A percentile compares a stretch with the other conserved stretches of the same genome.
These are phyloP conservation scores for chimpanzee (Pan troglodytes) DNA, from an alignment of 2,113 vertebrate genomes.

Conservation along the genomic window DNA sequence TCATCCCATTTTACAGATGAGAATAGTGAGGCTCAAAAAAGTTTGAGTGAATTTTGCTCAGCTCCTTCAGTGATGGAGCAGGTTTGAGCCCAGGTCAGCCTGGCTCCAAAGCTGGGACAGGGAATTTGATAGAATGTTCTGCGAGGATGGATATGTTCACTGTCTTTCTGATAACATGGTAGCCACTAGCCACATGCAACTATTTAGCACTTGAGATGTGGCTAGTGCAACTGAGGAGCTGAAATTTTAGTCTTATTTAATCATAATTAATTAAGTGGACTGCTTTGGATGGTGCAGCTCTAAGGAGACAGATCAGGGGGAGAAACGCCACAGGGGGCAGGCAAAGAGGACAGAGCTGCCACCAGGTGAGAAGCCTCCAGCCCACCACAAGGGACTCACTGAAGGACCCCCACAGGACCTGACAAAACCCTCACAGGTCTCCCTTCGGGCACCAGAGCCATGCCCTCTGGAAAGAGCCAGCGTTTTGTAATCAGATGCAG, in stretches of 20 bases:
- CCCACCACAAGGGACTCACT: not conserved
- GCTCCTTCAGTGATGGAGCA: not conserved
- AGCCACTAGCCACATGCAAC: not conserved
- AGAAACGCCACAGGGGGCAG: not conserved
- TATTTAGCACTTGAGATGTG: not conserved
- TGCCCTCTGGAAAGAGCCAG: not conserved
- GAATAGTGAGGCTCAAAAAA: not conserved
- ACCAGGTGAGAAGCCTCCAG: not conserved
- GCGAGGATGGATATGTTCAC: accelerated
- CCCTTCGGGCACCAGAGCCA: not conserved
- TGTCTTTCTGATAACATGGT: not conserved
- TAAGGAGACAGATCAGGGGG: not conserved
- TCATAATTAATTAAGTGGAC: not conserved
- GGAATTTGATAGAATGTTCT: not conserved
- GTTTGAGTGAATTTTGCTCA: not conserved
- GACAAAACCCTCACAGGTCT: not conserved
- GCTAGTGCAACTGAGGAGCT: not conserved
- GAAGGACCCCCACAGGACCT: not conserved
- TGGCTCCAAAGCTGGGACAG: not conserved
- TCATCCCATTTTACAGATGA: not conserved
- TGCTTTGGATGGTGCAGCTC: not conserved
- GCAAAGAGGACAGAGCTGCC: not conserved
- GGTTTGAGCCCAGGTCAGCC: not conserved
- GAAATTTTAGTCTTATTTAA: not conserved
- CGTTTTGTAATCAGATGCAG: not conserved